Percentiles rank a stretch among this genome's conserved stretches.
Conservation (phyloP, 2,113 vertebrate genomes). For the Protobothrops flavoviridis region DNA sequence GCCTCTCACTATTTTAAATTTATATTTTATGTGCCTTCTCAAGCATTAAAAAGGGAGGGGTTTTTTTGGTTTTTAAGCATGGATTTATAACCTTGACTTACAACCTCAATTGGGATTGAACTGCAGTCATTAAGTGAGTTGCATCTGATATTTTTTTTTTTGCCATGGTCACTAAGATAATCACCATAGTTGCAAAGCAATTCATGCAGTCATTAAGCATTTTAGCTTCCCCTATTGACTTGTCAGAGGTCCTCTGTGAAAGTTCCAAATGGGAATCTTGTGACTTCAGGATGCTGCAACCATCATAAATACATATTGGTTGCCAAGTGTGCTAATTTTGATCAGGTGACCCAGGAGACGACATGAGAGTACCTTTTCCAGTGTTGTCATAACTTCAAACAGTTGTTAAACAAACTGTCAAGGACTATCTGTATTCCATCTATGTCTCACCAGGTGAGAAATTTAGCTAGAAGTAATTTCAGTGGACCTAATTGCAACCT, state of each 20-base stretch:
- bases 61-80: not conserved
- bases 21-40: not conserved
- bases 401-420: not conserved
- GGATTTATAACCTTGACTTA: not conserved
- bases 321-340: not conserved
- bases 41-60: not conserved
- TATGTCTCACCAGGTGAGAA: not conserved
- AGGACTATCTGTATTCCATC: not conserved
- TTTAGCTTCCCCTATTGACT: not conserved
- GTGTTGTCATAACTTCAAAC: not conserved
- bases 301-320: not conserved
- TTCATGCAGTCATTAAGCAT: not conserved
- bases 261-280: not conserved
- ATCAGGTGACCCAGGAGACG: not conserved
- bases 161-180: not conserved
- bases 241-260: not conserved
- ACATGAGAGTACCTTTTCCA: too few species aligned
- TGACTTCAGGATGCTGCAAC: not conserved
- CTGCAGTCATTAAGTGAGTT: not conserved
- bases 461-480: not conserved
- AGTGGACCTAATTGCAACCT: not conserved
- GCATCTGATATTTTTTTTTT: not conserved
- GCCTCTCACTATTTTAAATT: not conserved
- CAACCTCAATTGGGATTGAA: not conserved
- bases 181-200: not conserved